Evolutionary conservation across 2,888 invertebrate genomes (phyloP).

Genomic region (Hermaeophaga mercurialis): DNA sequence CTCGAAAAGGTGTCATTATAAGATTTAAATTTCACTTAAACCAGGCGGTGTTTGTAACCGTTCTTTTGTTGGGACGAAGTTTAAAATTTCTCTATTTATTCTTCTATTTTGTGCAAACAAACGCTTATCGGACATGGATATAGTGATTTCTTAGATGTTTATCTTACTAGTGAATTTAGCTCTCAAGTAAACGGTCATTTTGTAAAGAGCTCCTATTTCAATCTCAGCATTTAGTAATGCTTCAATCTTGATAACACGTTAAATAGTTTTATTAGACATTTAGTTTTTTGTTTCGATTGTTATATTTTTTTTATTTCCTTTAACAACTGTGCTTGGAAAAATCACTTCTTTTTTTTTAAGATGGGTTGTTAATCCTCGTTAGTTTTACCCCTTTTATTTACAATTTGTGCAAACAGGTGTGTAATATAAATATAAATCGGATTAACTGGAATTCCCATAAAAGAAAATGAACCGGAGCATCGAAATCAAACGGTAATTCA

Average conservation of each 20-base stretch:
- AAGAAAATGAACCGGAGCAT: constrained; percentile 21
- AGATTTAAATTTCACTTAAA: constrained; percentile 46
- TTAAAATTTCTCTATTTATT: neutral
- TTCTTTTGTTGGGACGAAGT: constrained; percentile 36
- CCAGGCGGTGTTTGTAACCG: constrained; percentile 44
- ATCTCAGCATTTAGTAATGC: constrained; percentile 26
- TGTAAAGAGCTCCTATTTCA: constrained; percentile 26
- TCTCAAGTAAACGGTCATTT: constrained; percentile 25
- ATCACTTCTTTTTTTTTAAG: too few species aligned
- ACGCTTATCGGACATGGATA: constrained; percentile 15
- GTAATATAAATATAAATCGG: constrained; percentile 25
- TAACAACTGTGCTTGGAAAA: too few species aligned
- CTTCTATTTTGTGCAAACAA: constrained; percentile 18
- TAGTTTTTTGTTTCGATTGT: too few species aligned
- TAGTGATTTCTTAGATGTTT: constrained; percentile 20
- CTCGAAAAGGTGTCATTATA: constrained; percentile 44
- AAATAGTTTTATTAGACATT: constrained; percentile 16
- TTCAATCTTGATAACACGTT: constrained; percentile 23
- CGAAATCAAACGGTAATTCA: constrained; percentile 40
- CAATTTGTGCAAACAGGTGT: constrained; percentile 23
- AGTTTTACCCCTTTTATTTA: neutral
- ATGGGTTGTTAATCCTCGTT: too few species aligned
- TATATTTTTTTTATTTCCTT: too few species aligned
- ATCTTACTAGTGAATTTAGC: constrained; percentile 11
- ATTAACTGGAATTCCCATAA: constrained; percentile 18